These are phyloP conservation scores for Gnathonemus echidnorhynchus DNA, from an alignment of 2,113 vertebrate genomes.

Conservation along the genomic window DNA sequence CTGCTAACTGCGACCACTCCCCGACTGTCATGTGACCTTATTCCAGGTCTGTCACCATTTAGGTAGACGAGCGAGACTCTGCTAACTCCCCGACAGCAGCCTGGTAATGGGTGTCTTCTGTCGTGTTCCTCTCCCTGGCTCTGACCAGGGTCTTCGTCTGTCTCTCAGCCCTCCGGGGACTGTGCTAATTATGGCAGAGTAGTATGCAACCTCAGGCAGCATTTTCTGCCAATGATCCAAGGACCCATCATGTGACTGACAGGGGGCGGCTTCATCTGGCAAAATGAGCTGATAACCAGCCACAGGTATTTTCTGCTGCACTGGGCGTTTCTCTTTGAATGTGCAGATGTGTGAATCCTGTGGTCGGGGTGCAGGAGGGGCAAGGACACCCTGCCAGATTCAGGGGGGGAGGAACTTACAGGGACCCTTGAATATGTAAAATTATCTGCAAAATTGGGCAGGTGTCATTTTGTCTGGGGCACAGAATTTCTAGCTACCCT, in stretches of 20 bases:
- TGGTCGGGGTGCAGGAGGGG: neutral
- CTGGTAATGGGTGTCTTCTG: neutral
- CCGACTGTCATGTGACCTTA: neutral
- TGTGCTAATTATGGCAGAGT: neutral
- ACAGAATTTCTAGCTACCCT: neutral
- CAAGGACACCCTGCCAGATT: neutral
- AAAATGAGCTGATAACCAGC: neutral
- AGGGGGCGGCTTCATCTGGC: neutral
- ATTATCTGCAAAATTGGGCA: neutral
- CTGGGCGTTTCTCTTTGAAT: neutral
- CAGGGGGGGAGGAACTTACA: neutral
- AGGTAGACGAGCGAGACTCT: neutral
- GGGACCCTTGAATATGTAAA: neutral
- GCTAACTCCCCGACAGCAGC: neutral
- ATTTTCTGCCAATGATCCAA: neutral
- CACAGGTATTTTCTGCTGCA: neutral
- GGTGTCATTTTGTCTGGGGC: neutral
- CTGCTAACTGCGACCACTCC: no score
- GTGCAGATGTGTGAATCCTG: neutral
- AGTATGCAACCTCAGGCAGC: neutral
- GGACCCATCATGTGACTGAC: neutral
- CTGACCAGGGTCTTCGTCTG: neutral
- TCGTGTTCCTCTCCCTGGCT: neutral
- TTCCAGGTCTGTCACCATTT: neutral
- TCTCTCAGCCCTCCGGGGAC: neutral